A percentile compares a stretch with the other conserved stretches of the same genome.
Conservation (phyloP, 2,888 invertebrate genomes). For the Sturmia bella region DNA sequence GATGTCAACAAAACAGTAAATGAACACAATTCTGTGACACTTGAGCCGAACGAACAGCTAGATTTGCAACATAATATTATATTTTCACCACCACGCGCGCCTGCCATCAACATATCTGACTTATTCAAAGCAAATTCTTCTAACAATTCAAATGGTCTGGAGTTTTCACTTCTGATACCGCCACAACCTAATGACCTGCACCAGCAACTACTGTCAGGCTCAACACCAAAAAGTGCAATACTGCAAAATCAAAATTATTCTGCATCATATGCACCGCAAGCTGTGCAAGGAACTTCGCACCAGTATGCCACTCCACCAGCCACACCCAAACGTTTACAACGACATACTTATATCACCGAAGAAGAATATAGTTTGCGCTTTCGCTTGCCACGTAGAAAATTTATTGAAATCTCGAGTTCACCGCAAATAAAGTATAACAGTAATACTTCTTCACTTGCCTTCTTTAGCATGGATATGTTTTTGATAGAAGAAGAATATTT, state of each 20-base stretch:
- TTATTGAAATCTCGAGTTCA: conserved; percentile 31
- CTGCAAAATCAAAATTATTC: neutral
- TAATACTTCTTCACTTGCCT: conserved; percentile 21
- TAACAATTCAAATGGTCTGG: conserved; percentile 5
- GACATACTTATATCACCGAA: conserved; percentile 44
- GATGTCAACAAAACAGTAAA: neutral
- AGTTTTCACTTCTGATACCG: neutral
- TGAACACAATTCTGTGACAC: neutral
- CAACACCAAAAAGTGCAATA: neutral
- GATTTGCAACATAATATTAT: neutral
- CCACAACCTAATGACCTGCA: neutral
- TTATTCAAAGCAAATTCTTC: conserved; percentile 15
- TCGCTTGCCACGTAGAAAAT: conserved; percentile 39
- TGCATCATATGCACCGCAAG: neutral
- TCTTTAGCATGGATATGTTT: conserved; percentile 46
- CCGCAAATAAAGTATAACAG: conserved; percentile 12
- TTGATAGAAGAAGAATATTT: conserved; percentile 50
- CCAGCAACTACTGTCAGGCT: neutral
- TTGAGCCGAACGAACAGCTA: neutral
- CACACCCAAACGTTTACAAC: conserved; percentile 1
- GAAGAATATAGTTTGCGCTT: conserved; percentile 60
- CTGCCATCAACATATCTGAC: conserved; percentile 29
- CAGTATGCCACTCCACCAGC: neutral
- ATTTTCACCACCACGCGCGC: neutral
- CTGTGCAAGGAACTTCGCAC: neutral